Base-by-base conservation (phyloP, 2,113 vertebrate genomes). In the Pterophyllum scalare region DNA sequence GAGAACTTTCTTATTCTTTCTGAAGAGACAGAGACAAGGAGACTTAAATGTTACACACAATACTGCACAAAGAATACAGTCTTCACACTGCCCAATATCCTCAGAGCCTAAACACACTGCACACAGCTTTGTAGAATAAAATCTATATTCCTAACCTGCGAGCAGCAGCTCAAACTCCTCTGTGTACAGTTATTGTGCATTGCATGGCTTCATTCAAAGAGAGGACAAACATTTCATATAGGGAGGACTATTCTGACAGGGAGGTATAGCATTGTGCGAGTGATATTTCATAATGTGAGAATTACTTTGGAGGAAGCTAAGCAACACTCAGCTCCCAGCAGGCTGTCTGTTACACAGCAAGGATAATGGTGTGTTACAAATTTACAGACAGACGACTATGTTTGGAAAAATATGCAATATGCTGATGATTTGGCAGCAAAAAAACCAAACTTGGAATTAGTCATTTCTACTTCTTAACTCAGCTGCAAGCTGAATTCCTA, bases 1-100 rank as follows among this genome's bases (percentile, higher is more conserved):
- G n/a, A 96, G 92, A 26, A 90, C 74, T 88, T 93, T 94, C 85
- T 94, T 94, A 15, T 75, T 92, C 61, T 87, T 95, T 92, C 96
- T 96, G 12, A 11, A 86, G 57, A 84, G 19, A 87, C 2, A 2
- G 5, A 87, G 57, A 87, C 24, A 85, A 17, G 85, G n/a, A 74
- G 7, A 80, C 3, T 1, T 7, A 79, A 57, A 67, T 49, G 31
- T 79, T 7, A 7, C 61, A 79, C 22, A 80, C 59, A 60, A 67
- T 13, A 26, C 3, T 11, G 6, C 31, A 33, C 8, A 46, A 2
- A 28, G 6, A 75, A 76, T 19, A 46, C 7, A 20, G 11, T 35
- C n/a, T 46, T 38, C 38, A 59, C n/a, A 62, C 7, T 57, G 11
- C 3, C 43, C 6, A 2, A 2, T 15, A 20, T 57, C 12, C 59